phyloP scores from a whole-genome alignment of 2,888 invertebrate species.

The Orthosia gothica region DNA sequence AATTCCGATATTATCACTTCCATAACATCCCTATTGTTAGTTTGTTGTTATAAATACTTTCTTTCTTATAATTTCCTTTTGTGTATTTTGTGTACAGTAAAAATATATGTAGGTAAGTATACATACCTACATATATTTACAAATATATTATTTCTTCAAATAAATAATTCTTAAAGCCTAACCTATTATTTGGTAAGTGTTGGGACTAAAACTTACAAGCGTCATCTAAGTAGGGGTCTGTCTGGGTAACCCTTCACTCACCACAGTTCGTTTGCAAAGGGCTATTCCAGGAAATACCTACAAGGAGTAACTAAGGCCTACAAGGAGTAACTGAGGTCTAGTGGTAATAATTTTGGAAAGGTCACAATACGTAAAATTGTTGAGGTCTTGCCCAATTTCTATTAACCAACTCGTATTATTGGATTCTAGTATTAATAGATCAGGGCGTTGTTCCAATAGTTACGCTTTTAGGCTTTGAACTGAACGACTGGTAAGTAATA shows the following conservation, averaged over 20 bases:
- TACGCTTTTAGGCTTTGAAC: background rate
- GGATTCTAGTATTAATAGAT: background rate
- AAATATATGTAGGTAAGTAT: too few species aligned
- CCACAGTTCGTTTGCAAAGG: background rate
- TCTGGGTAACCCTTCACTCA: background rate
- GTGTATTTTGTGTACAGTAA: too few species aligned
- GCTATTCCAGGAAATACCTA: background rate
- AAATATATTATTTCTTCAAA: too few species aligned
- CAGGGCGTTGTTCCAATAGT: background rate
- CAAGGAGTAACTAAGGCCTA: background rate
- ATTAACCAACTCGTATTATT: slow-evolving; percentile 3
- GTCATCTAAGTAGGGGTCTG: background rate
- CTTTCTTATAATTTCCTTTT: too few species aligned
- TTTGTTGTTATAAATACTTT: too few species aligned
- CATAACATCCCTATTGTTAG: too few species aligned
- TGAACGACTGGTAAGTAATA: background rate
- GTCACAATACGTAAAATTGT: background rate
- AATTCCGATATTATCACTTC: too few species aligned
- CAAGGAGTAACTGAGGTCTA: background rate
- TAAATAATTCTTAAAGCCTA: background rate
- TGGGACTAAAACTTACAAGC: background rate
- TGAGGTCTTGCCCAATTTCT: background rate
- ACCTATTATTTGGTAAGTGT: background rate
- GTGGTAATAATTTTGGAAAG: background rate
- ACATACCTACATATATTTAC: too few species aligned